These are phyloP conservation scores for Clivina fossor DNA, from an alignment of 2,888 invertebrate species.

Conservation along the genomic window DNA sequence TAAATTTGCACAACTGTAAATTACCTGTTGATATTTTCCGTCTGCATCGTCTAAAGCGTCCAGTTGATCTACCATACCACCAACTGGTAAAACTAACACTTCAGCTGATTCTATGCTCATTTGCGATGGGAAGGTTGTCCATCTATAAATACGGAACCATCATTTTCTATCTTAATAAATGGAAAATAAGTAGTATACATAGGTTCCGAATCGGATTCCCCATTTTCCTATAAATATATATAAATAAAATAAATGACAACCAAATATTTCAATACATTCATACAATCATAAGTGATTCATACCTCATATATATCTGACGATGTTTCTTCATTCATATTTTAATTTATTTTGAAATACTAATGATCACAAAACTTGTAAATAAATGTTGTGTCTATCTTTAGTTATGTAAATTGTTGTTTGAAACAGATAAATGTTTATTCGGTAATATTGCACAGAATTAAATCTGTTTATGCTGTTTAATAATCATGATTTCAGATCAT, in stretches of 20 bases:
- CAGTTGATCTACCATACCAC: slow-evolving; percentile 23
- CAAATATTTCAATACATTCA: too few relatives aligned
- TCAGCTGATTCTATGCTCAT: slow-evolving; percentile 31
- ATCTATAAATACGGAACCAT: slow-evolving; percentile 29
- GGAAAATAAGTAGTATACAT: slow-evolving; percentile 27
- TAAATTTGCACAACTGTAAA: neutral
- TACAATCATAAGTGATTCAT: too few relatives aligned
- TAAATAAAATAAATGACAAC: neutral
- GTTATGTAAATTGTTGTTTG: too few relatives aligned
- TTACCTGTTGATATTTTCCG: slow-evolving; percentile 20
- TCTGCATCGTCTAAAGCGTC: slow-evolving; percentile 13
- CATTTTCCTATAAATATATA: slow-evolving; percentile 15
- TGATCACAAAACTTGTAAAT: too few relatives aligned
- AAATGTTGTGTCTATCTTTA: too few relatives aligned
- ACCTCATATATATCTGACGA: too few relatives aligned
- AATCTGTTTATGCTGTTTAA: too few relatives aligned
- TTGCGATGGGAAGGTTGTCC: slow-evolving; percentile 27
- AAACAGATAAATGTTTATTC: too few relatives aligned
- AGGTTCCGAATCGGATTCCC: slow-evolving; percentile 23
- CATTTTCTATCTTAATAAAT: slow-evolving; percentile 31
- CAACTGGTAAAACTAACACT: slow-evolving; percentile 28
- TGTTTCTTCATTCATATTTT: too few relatives aligned
- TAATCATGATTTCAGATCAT: too few relatives aligned
- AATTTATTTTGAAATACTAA: too few relatives aligned
- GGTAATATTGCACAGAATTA: too few relatives aligned